Evolutionary conservation across 2,888 invertebrate genomes (phyloP).

Genomic region (Cephus sareptanus): DNA sequence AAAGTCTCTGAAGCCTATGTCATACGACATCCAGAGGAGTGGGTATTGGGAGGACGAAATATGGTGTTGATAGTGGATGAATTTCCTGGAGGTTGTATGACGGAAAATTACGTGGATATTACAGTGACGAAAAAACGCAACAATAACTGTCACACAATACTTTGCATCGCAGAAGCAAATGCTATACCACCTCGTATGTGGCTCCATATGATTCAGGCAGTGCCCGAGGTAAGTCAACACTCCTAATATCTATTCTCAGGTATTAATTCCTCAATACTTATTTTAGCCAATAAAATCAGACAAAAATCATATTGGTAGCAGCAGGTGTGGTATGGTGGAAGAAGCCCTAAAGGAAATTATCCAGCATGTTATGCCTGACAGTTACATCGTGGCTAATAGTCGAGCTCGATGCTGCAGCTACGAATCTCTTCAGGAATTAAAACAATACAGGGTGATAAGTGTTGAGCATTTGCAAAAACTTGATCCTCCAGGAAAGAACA

Average conservation of each 20-base stretch:
- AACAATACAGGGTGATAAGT: slow-evolving; percentile 62
- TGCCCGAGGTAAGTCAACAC: slow-evolving; percentile 45
- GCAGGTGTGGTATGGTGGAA: slow-evolving; percentile 55
- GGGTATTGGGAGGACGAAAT: slow-evolving; percentile 72
- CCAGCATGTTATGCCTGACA: slow-evolving; percentile 59
- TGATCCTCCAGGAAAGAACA: slow-evolving; percentile 63
- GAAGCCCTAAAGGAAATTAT: slow-evolving; percentile 62
- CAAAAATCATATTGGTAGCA: slow-evolving; percentile 36
- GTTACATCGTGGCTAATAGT: slow-evolving; percentile 64
- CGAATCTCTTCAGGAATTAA: slow-evolving; percentile 55
- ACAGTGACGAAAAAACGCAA: slow-evolving; percentile 66
- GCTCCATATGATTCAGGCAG: slow-evolving; percentile 61
- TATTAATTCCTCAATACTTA: neutral
- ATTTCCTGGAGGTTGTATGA: slow-evolving; percentile 74
- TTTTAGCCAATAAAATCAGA: slow-evolving; percentile 45
- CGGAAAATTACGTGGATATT: slow-evolving; percentile 69
- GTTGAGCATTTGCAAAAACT: slow-evolving; percentile 65
- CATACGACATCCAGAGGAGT: slow-evolving; percentile 66
- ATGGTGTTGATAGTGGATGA: slow-evolving; percentile 74
- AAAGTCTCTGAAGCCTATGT: slow-evolving; percentile 67
- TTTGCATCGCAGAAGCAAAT: slow-evolving; percentile 75
- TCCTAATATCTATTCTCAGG: neutral
- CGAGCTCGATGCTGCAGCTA: slow-evolving; percentile 60
- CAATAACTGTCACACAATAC: slow-evolving; percentile 70
- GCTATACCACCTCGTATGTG: slow-evolving; percentile 65